These are phyloP conservation scores for Menidia beryllina DNA, from an alignment of 2,113 vertebrate genomes.

Conservation along the genomic window DNA sequence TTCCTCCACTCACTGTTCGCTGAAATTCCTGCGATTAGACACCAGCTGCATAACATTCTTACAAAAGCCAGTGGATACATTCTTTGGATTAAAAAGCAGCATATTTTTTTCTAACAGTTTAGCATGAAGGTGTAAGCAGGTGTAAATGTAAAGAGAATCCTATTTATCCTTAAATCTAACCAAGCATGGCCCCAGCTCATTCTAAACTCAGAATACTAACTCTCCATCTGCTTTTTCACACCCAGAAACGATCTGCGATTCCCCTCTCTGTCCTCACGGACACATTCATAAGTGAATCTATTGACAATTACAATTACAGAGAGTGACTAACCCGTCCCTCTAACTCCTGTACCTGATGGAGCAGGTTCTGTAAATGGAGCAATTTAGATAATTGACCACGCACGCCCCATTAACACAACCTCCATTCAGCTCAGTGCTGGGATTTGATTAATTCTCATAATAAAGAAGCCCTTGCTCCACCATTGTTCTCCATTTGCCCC, in stretches of 20 bases:
- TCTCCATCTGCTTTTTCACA: constrained; percentile 19
- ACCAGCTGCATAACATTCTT: constrained; percentile 14
- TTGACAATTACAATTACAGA: constrained; percentile 77
- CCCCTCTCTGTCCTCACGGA: constrained; percentile 55
- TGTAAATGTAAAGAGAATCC: background rate
- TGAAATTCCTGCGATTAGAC: constrained; percentile 36
- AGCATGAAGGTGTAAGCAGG: background rate
- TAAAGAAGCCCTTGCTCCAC: constrained; percentile 73
- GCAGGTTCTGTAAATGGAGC: constrained; percentile 79
- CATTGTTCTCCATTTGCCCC: constrained; percentile 75
- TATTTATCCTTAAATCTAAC: background rate
- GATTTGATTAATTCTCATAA: constrained; percentile 82
- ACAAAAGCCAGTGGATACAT: background rate
- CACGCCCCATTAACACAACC: constrained; percentile 81
- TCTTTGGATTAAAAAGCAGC: too few relatives aligned
- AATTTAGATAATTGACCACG: constrained; percentile 85
- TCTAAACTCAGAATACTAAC: constrained; percentile 4
- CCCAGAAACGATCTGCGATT: constrained; percentile 48
- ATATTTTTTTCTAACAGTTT: background rate
- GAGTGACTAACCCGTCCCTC: constrained; percentile 77
- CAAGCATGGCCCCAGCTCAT: constrained; percentile 1
- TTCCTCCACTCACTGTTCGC: constrained; percentile 42
- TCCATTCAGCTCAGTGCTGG: constrained; percentile 62
- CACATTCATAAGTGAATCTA: constrained; percentile 71
- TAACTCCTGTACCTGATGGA: constrained; percentile 65